Evolutionary conservation across 2,888 invertebrate genomes (phyloP), one percentile per base, ranked within the genome.

Genomic region (Polyploca ridens): DNA sequence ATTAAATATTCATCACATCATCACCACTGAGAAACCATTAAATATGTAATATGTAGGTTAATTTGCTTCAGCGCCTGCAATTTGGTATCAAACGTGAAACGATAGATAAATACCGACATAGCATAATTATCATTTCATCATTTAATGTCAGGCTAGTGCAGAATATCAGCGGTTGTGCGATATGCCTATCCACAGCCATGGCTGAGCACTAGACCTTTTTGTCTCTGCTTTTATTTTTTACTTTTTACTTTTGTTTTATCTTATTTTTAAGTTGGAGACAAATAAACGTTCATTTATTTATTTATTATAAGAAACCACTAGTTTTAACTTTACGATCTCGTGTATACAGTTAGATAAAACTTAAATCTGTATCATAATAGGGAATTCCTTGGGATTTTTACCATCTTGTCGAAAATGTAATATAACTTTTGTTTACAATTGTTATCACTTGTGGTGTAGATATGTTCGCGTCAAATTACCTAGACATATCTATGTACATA

Each of bases 401-500:
- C 67, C 72, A 74, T 68, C 69, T 61, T 78, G 79, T 82, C 78
- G 78, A 86, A 88, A 84, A 79, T 72, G 77, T 79, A 74, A 78
- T 73, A 69, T 76, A 81, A 86, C 84, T 83, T 83, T 80, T 87
- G 84, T 90, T 90, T 89, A 88, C 85, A 81, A 83, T 82, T 87
- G 87, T 90, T 92, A 92, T 92, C 41, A 41, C 5, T 91, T 88
- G 76, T 72, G 78, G 73, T 81, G 82, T 90, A 89, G 86, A 89
- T 91, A 87, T 91, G 87, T 87, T 89, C 88, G 85, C 83, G 86
- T 90, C 88, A 90, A 90, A 92, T 89, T 88, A 90, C 88, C 81
- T 78, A 91, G 90, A 90, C 89, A 90, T 85, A 90, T 89, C 89
- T 90, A 86, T 89, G 89, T 88, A 90, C 90, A 90, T 84, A 87